phyloP scores from a whole-genome alignment of 2,797 vertebrate genomes.

The Crocodylus rhombifer region DNA sequence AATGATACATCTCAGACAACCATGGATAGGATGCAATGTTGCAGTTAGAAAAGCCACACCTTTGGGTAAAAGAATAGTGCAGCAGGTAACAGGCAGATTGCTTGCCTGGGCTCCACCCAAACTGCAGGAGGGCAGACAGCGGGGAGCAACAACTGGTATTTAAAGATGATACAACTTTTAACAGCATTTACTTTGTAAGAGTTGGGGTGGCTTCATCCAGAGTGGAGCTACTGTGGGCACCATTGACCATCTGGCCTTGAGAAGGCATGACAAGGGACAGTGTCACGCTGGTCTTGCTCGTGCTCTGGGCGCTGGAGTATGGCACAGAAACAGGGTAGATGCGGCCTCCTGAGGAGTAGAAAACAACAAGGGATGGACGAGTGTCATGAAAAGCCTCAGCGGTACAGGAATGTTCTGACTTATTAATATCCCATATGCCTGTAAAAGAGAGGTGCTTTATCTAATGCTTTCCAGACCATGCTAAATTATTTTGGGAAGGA shows the following conservation, averaged over 20 bases:
- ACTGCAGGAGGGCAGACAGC: neutral
- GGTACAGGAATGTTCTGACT: neutral
- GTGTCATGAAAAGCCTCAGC: neutral
- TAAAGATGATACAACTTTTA: neutral
- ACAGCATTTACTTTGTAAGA: constrained; percentile 82
- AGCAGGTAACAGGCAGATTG: constrained; percentile 30
- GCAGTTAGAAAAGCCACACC: neutral
- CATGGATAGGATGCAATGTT: neutral
- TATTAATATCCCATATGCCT: neutral
- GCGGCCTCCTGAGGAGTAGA: constrained; percentile 86
- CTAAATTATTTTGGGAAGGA: neutral
- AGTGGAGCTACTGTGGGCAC: constrained; percentile 93
- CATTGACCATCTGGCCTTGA: constrained; percentile 95
- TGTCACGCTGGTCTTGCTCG: constrained; percentile 98
- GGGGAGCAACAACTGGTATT: neutral
- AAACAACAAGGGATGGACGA: neutral
- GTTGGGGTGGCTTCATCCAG: constrained; percentile 95
- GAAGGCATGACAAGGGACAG: constrained; percentile 98
- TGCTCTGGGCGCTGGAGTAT: constrained; percentile 94
- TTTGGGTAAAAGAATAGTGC: constrained; percentile 37
- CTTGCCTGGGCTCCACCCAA: constrained; percentile 24
- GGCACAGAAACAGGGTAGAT: constrained; percentile 97
- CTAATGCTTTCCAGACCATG: neutral
- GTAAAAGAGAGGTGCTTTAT: neutral
- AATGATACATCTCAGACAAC: neutral